These are phyloP conservation scores for Neogobius melanostomus DNA, from an alignment of 2,113 vertebrate genomes.

Conservation along the genomic window DNA sequence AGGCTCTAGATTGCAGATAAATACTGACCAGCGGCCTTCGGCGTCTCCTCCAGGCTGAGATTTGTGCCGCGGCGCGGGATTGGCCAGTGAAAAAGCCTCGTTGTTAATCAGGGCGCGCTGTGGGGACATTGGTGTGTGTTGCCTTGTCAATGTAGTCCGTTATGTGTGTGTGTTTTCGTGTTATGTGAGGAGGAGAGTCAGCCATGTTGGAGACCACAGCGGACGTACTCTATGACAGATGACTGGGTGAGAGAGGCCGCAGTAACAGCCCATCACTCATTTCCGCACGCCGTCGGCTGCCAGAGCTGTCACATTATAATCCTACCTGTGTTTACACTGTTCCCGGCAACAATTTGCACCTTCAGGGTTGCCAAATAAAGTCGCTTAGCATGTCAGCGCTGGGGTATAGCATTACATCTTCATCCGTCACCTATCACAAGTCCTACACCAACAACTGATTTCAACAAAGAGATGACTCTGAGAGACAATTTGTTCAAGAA, in stretches of 20 bases:
- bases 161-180: slow-evolving; percentile 27
- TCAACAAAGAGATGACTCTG: not conserved
- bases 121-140: slow-evolving; percentile 49
- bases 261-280: slow-evolving; percentile 49
- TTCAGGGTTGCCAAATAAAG: slow-evolving; percentile 47
- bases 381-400: slow-evolving; percentile 22
- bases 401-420: slow-evolving; percentile 15
- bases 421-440: slow-evolving; percentile 7
- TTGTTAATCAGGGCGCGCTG: slow-evolving; percentile 68
- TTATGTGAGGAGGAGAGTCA: slow-evolving; percentile 59
- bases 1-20: slow-evolving; percentile 73
- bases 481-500: not conserved
- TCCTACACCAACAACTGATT: slow-evolving; percentile 9
- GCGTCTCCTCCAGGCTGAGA: slow-evolving; percentile 64
- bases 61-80: slow-evolving; percentile 70
- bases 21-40: slow-evolving; percentile 74
- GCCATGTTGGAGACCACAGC: slow-evolving; percentile 47
- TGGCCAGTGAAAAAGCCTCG: slow-evolving; percentile 66
- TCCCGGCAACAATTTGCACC: slow-evolving; percentile 48
- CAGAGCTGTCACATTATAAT: slow-evolving; percentile 46
- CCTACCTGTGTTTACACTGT: slow-evolving; percentile 41
- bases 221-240: slow-evolving; percentile 52
- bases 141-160: slow-evolving; percentile 41
- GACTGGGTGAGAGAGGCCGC: slow-evolving; percentile 60
- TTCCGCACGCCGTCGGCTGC: slow-evolving; percentile 18